A percentile compares a stretch with the other conserved stretches of the same genome.
phyloP scores from a whole-genome alignment of 2,113 vertebrate species.

The Gopherus flavomarginatus region DNA sequence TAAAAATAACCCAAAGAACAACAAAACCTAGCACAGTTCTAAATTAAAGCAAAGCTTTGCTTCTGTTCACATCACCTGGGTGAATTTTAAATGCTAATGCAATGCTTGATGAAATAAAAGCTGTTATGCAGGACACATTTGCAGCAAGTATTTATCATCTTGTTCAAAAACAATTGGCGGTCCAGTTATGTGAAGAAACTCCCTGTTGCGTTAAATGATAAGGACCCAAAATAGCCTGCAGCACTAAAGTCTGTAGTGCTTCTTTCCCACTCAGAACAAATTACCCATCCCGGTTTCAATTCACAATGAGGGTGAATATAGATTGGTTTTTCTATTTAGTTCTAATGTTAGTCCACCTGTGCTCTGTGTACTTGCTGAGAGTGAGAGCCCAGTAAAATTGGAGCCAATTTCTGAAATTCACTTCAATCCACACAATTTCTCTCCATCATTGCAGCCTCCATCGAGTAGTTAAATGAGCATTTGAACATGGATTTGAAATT shows the following conservation, averaged over 20 bases:
- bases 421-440: neutral
- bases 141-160: neutral
- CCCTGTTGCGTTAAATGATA: slow-evolving; percentile 44
- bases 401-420: neutral
- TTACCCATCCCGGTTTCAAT: slow-evolving; percentile 46
- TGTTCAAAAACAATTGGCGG: slow-evolving; percentile 56
- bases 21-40: neutral
- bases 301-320: slow-evolving; percentile 50
- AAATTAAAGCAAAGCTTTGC: neutral
- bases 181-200: slow-evolving; percentile 42
- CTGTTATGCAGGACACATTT: neutral
- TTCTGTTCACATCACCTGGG: neutral
- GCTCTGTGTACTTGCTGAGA: slow-evolving; percentile 36
- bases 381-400: neutral
- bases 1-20: neutral
- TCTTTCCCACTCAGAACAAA: slow-evolving; percentile 60
- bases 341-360: slow-evolving; percentile 48
- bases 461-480: neutral
- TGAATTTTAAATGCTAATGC: neutral
- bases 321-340: slow-evolving; percentile 59
- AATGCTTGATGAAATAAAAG: slow-evolving; percentile 13
- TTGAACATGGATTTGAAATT: neutral
- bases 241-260: neutral
- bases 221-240: slow-evolving; percentile 41
- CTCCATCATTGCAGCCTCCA: neutral